Base-by-base conservation (phyloP, 2,797 vertebrate genomes). In the Bradypodion ventrale region DNA sequence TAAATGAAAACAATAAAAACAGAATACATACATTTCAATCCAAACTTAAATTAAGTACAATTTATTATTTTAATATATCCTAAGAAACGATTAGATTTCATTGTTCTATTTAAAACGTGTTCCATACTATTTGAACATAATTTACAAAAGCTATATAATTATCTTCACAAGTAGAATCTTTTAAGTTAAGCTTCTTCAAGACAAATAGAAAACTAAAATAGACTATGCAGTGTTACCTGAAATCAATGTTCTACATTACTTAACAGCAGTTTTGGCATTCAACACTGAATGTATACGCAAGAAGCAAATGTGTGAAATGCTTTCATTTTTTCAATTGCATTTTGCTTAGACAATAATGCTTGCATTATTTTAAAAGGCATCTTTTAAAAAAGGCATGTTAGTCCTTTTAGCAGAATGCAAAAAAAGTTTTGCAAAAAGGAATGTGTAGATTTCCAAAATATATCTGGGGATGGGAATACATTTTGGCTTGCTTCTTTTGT, bases 141-240 rank as follows among this genome's bases (percentile, higher is more conserved):
- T 63, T 72, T 65, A 66, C 19, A 42, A 66, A 72, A 40, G 35
- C 3, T 49, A 75, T 42, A 13, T 1, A 80, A 76, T 2, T 44
- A 75, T 29, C 46, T 27, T 68, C 52, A 69, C 23, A 70, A 70
- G 19, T 59, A 65, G 32, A 75, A 60, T 66, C 35, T 46, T 59
- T 59, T 52, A 16, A 70, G 32, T 52, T 52, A 29, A 29, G 2
- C 2, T 25, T 8, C 12, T 42, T 32, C 85, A 70, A 13, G 83
- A n/a, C 3, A 77, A 21, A 12, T 75, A 4, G 29, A 83, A 89
- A 70, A 5, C 49, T n/a, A 65, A 87, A 78, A 15, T 27, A 46
- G 60, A 25, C 4, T 87, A 56, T 72, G 46, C 49, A 80, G 12
- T 56, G 68, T 74, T 83, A 89, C 90, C 72, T 66, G 84, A 88